A percentile compares a stretch with the other conserved stretches of the same genome.
Conservation (phyloP, 2,113 vertebrate species). For the Pachypanchax playfairii region DNA sequence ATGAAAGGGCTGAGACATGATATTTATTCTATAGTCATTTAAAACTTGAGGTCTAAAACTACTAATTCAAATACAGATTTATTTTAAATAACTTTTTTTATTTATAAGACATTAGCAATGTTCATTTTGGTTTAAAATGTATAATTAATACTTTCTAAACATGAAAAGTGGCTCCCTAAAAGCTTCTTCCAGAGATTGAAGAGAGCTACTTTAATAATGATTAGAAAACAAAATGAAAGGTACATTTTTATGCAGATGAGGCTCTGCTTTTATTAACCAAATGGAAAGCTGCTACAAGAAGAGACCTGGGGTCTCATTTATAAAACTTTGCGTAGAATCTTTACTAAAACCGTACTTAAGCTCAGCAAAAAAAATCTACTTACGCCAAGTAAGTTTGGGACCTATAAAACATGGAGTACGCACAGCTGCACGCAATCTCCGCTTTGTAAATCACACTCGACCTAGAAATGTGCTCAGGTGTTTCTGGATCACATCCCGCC, state of each 20-base stretch:
- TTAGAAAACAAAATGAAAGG: conserved; percentile 46
- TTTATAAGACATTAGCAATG: conserved; percentile 24
- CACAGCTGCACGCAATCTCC: too few relatives aligned
- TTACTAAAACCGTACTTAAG: too few relatives aligned
- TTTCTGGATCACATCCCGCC: too few relatives aligned
- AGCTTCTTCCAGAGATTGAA: conserved; percentile 38
- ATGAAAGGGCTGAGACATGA: background rate
- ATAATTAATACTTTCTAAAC: conserved; percentile 21
- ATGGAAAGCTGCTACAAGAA: too few relatives aligned
- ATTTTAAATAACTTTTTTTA: background rate
- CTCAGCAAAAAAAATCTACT: too few relatives aligned
- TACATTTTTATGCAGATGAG: conserved; percentile 7
- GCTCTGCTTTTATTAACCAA: conserved; percentile 33
- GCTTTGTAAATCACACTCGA: too few relatives aligned
- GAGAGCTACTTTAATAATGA: conserved; percentile 41
- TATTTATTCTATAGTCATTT: background rate
- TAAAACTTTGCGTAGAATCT: too few relatives aligned
- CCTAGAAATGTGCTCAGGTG: too few relatives aligned
- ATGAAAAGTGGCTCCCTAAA: conserved; percentile 46
- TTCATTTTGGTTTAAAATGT: conserved; percentile 27
- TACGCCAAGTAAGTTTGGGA: too few relatives aligned
- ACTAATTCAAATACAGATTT: background rate
- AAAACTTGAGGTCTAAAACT: conserved; percentile 10
- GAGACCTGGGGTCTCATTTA: too few relatives aligned
- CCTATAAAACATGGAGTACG: too few relatives aligned